phyloP scores from a whole-genome alignment of 2,888 invertebrate species.

The Campoplex nolae region DNA sequence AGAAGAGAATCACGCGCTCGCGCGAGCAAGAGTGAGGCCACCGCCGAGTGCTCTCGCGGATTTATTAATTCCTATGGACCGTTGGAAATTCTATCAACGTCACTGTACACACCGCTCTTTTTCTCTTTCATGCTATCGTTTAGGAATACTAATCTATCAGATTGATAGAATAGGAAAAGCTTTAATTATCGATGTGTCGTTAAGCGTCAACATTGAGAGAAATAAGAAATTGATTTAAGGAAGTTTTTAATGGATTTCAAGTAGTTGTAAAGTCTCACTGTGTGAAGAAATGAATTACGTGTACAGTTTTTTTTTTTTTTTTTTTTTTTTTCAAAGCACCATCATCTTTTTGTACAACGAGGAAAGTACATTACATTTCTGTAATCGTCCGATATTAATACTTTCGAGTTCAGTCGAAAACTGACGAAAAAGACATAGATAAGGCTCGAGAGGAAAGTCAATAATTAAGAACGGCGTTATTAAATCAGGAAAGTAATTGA shows the following conservation, averaged over 20 bases:
- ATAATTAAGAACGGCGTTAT: neutral
- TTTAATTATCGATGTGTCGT: neutral
- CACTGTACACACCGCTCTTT: conserved; percentile 1
- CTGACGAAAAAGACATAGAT: neutral
- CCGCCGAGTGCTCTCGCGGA: conserved; percentile 44
- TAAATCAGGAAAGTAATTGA: neutral
- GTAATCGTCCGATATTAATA: neutral
- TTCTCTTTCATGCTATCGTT: conserved; percentile 8
- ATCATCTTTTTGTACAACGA: neutral
- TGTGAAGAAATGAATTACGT: neutral
- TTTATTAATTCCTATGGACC: conserved; percentile 64
- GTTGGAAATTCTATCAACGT: conserved; percentile 65
- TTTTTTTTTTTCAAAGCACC: neutral
- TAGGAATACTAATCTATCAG: conserved; percentile 14
- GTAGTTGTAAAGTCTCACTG: neutral
- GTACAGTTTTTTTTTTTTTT: neutral
- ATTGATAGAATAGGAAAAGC: neutral
- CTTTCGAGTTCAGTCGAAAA: neutral
- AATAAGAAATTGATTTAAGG: neutral
- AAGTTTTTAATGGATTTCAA: neutral
- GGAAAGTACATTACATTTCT: neutral
- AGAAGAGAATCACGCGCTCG: conserved; percentile 4
- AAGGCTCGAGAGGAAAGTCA: neutral
- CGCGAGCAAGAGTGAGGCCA: conserved; percentile 22
- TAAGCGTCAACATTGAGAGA: neutral